A percentile compares a stretch with the other conserved stretches of the same genome.
phyloP scores from a whole-genome alignment of 2,797 vertebrate species.

The Octomys mimax region DNA sequence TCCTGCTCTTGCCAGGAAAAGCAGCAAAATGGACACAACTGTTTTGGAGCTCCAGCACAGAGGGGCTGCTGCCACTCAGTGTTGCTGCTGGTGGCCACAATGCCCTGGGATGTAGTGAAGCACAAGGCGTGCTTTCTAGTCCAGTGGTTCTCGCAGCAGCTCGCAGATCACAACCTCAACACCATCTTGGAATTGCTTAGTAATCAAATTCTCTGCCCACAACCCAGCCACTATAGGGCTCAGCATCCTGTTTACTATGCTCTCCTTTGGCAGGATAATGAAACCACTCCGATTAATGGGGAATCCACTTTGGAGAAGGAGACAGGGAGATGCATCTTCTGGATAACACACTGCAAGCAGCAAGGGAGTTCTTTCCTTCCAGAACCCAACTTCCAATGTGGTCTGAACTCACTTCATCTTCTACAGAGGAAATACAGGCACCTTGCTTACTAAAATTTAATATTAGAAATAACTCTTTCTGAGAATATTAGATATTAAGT shows the following conservation, averaged over 20 bases:
- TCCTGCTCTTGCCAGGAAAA: slow-evolving; percentile 45
- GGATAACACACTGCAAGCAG: not conserved
- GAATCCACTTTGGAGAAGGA: not conserved
- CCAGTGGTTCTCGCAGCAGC: not conserved
- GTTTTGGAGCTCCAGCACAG: not conserved
- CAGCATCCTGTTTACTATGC: not conserved
- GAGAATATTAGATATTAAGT: not conserved
- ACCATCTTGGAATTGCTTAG: not conserved
- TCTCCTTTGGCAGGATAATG: not conserved
- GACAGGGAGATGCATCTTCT: not conserved
- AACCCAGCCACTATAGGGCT: not conserved
- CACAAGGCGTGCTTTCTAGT: not conserved
- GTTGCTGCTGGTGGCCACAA: not conserved
- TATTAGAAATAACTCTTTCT: not conserved
- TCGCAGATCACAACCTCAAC: not conserved
- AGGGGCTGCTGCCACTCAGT: not conserved
- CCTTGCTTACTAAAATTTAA: not conserved
- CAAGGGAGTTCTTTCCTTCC: not conserved
- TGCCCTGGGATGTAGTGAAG: not conserved
- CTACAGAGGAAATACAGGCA: not conserved
- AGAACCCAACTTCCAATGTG: not conserved
- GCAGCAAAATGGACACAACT: slow-evolving; percentile 1
- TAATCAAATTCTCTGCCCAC: not conserved
- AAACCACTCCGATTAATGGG: slow-evolving; percentile 16
- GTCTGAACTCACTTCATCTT: not conserved